These are phyloP conservation scores for Celastrina argiolus DNA, from an alignment of 2,888 invertebrate genomes.

Conservation along the genomic window DNA sequence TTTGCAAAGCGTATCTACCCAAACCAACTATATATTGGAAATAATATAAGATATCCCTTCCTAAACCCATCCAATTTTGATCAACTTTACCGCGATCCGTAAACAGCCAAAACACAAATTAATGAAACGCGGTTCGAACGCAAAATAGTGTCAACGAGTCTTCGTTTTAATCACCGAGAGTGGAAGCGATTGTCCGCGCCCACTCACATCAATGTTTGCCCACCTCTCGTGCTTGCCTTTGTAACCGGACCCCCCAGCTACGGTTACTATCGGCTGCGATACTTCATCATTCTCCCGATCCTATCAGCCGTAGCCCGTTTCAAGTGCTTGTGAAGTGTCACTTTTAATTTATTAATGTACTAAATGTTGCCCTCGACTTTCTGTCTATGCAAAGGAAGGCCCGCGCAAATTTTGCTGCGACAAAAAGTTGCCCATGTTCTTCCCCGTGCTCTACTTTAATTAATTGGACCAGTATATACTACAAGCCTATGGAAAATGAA, in stretches of 20 bases:
- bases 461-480: too few species aligned
- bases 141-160: conserved; percentile 73
- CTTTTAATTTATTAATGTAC: conserved; percentile 39
- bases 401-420: too few species aligned
- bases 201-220: conserved; percentile 65
- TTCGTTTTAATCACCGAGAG: conserved; percentile 75
- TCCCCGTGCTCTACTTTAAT: too few species aligned
- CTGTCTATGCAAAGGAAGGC: too few species aligned
- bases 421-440: too few species aligned
- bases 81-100: not conserved
- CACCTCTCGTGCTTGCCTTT: conserved; percentile 67
- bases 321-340: conserved; percentile 31
- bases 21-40: too few species aligned
- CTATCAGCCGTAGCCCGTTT: conserved; percentile 37
- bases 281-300: conserved; percentile 57
- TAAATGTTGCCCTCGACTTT: too few species aligned
- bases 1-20: too few species aligned
- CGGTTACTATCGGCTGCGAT: conserved; percentile 53
- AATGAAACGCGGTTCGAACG: conserved; percentile 56
- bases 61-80: not conserved
- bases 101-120: conserved; percentile 41
- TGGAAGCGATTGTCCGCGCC: conserved; percentile 66
- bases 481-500: too few species aligned
- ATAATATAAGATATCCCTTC: not conserved
- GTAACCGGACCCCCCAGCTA: conserved; percentile 59